Conservation (phyloP, 2,113 vertebrate genomes). For the Pyxicephalus adspersus region DNA sequence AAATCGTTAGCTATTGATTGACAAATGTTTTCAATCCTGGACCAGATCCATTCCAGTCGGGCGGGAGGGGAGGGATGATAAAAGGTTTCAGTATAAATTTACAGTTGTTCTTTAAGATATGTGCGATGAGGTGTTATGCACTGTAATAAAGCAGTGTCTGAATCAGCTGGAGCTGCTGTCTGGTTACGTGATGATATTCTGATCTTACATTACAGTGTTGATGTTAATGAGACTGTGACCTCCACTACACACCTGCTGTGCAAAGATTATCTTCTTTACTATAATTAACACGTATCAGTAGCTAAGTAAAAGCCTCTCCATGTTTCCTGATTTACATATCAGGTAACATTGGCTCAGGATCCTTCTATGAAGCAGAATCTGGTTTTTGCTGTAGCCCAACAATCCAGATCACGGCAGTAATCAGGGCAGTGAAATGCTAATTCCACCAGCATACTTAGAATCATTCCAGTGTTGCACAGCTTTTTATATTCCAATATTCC, state of each 20-base stretch:
- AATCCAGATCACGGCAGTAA: constrained; percentile 21
- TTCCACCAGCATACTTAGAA: not conserved
- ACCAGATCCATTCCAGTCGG: too few relatives aligned
- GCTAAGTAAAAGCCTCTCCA: constrained; percentile 42
- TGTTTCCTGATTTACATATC: constrained; percentile 50
- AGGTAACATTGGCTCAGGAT: constrained; percentile 25
- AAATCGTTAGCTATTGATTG: too few relatives aligned
- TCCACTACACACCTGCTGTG: constrained; percentile 45
- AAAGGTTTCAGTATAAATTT: too few relatives aligned
- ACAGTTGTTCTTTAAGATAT: too few relatives aligned
- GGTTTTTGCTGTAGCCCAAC: not conserved
- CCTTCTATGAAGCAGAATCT: not conserved
- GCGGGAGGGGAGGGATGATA: too few relatives aligned
- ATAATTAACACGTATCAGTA: constrained; percentile 48
- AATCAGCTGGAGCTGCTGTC: not conserved
- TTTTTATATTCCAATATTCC: not conserved
- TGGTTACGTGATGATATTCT: constrained; percentile 23
- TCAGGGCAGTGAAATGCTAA: not conserved
- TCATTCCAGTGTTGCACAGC: not conserved
- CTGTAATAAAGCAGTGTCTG: too few relatives aligned
- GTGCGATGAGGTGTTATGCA: too few relatives aligned
- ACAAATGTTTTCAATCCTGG: too few relatives aligned
- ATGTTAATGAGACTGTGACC: constrained; percentile 33
- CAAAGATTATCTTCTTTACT: constrained; percentile 46
- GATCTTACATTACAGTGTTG: constrained; percentile 25